These are phyloP conservation scores for Chlorodrepanis virens DNA, from an alignment of 2,113 vertebrate species.

Conservation along the genomic window DNA sequence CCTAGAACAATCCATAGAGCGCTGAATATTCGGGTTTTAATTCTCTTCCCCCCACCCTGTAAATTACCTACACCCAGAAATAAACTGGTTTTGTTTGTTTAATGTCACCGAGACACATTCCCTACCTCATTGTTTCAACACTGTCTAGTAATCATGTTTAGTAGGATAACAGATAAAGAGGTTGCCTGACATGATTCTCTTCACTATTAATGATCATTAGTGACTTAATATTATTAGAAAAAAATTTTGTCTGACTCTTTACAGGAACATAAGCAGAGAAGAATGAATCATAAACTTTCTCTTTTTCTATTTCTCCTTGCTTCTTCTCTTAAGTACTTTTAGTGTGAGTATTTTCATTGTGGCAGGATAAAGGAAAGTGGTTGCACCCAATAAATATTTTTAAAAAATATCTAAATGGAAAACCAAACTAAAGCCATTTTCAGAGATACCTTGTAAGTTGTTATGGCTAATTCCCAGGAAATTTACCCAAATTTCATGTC, in stretches of 20 bases:
- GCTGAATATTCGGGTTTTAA: background rate
- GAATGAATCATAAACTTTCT: background rate
- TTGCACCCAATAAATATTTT: background rate
- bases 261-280: background rate
- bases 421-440: background rate
- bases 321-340: background rate
- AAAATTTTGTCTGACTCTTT: background rate
- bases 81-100: background rate
- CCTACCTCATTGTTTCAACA: background rate
- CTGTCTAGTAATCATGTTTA: background rate
- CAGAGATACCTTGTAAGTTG: background rate
- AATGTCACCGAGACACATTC: background rate
- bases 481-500: background rate
- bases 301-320: background rate
- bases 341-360: background rate
- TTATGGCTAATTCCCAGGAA: background rate
- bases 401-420: background rate
- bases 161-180: background rate
- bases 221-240: background rate
- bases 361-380: background rate
- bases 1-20: background rate
- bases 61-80: background rate
- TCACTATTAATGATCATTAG: background rate
- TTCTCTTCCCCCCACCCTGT: fast-evolving
- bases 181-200: background rate